Base-by-base conservation (phyloP, 2,888 invertebrate genomes). In the Rhyacophila evoluta region DNA sequence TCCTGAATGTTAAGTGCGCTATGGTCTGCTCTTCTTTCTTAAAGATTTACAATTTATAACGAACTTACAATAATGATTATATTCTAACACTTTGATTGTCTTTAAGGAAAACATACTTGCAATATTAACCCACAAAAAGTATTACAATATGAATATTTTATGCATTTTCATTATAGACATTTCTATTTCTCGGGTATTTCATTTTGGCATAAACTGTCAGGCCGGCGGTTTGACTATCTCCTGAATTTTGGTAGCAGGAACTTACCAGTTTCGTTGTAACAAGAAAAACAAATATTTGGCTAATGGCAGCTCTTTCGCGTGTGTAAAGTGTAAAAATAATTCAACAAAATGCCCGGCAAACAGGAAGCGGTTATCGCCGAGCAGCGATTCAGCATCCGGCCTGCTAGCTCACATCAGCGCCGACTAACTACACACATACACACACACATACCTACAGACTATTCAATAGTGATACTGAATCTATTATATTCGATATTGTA, bases 341-440 rank as follows among this genome's bases (percentile, higher is more conserved):
- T 55, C 25, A 55, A 55, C 55, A 55, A 55, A 55, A 55, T 55
- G 55, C 15, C 55, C 55, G 55, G 55, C 55, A 55, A 55, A 55
- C 55, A 55, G 55, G 55, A 55, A 55, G 55, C 55, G 55, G 55
- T 55, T 55, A 55, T 55, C 55, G 55, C 55, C 19, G 55, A 55
- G 55, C 55, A 55, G 55, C 55, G 55, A 55, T 55, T 55, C 55
- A 55, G 55, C 55, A 55, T 55, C 55, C 55, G 55, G 55, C 55
- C 55, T 4, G 29, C 29, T 33, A 33, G 55, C 25, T 55, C 55
- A 55, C 55, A 55, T 55, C 55, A 55, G 55, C 55, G 55, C 15
- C 55, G 55, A 10, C 55, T 15, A 55, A 55, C 55, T 25, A 19
- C 55, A 8, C 29, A 6, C 6, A 33, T 15, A 8, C 10, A 19